Conservation (phyloP, 2,113 vertebrate species). For the Atlantisia rogersi region DNA sequence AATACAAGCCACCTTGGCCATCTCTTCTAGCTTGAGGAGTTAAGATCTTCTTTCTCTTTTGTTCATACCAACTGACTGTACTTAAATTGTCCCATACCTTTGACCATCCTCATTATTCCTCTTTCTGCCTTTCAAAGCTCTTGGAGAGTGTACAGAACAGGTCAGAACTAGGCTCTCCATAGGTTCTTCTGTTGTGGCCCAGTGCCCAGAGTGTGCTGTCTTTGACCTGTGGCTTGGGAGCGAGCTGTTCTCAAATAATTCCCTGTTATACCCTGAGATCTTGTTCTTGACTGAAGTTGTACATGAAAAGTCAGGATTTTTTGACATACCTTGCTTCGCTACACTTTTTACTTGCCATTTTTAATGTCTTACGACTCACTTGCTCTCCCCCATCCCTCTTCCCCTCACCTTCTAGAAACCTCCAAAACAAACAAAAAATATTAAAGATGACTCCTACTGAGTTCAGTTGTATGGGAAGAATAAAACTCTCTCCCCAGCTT, state of each 20-base stretch:
- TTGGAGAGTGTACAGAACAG: neutral
- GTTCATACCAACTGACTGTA: neutral
- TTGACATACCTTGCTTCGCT: neutral
- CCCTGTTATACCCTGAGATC: neutral
- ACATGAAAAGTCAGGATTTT: neutral
- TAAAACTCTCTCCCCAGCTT: neutral
- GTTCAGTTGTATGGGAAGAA: neutral
- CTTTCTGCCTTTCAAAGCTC: neutral
- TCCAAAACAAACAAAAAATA: neutral
- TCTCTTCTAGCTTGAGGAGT: neutral
- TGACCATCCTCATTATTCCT: neutral
- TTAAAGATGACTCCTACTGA: neutral
- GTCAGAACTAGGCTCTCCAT: neutral
- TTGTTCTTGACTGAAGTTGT: neutral
- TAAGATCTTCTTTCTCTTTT: neutral
- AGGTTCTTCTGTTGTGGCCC: neutral
- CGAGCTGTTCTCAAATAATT: neutral
- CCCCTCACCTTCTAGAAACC: neutral
- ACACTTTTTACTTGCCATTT: neutral
- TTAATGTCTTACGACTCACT: neutral
- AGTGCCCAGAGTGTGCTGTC: neutral
- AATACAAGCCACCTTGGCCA: neutral
- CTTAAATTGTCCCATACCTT: neutral
- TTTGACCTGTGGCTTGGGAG: neutral
- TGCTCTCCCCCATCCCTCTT: neutral